Base-by-base conservation (phyloP, 2,888 invertebrate genomes). In the Melipona beecheii region DNA sequence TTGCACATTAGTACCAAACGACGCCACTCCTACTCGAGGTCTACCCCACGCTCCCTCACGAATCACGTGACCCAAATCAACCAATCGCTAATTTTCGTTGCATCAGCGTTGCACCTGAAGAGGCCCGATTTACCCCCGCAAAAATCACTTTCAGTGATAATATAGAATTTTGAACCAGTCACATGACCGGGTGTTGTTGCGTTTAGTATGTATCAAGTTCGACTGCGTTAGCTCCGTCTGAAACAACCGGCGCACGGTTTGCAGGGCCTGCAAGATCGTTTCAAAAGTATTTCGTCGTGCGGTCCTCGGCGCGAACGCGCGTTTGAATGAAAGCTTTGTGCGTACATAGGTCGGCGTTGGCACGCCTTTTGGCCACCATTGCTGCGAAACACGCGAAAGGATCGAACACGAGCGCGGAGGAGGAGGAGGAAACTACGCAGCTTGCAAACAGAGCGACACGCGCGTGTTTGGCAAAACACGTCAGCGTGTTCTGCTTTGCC, bases 391-490 rank as follows among this genome's bases (percentile, higher is more conserved):
- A 36, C 31, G 31, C 4, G 43, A 19, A 54, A 31, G 52, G 21
- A 49, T n/a, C 49, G 56, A 21, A 31, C 27, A 19, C 17, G 27
- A 31, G 49, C 43, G 27, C 27, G 27, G 27, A 27, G 27, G 27
- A 27, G 27, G 27, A 27, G 27, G 27, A 27, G 27, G 27, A 1
- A 31, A 31, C 31, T 31, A 3, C 60, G 74, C 58, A 78, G 69
- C 50, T 2, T 15, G 65, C 70, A 70, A 78, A 78, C 64, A 74
- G 58, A 54, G 49, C 49, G 68, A 62, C n/a, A 27, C 50, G 21
- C 24, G 31, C 56, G 27, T 56, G 56, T 78, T 72, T 62, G 66
- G n/a, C n/a, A 43, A 58, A 70, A 83, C 75, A 69, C 65, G 74
- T 81, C 60, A 24, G 27, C 71, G 36, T 27, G 66, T 62, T 66